Evolutionary conservation across 2,888 invertebrate species (phyloP), one percentile per base, ranked within the genome.

Genomic region (Myopa testacea): DNA sequence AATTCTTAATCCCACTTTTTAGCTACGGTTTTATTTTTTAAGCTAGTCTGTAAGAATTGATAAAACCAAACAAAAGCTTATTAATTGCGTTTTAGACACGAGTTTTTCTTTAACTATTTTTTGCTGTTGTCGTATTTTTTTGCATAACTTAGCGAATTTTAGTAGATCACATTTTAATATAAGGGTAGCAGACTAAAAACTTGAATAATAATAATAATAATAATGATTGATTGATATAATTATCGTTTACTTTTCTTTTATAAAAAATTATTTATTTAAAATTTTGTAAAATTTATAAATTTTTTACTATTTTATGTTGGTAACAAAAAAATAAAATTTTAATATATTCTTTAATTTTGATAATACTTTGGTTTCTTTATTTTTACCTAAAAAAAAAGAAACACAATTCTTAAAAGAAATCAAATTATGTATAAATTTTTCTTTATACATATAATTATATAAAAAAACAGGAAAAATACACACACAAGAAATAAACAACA

Each of bases 181-280:
- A 89, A 45, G 89, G 89, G 89, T 89, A 89, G 89, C 89, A 89
- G 89, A 89, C 89, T 89, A 89, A 89, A 89, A 67, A 45, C 45
- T 45, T 19, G 19, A 63, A 63, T n/a, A 83, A 79, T 76, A 16
- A 3, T 63, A 77, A 16, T 19, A 60, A 60, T 60, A 60, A 60
- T 60, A 60, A 14, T 19, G 19, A 19, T 60, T 7, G 78, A 76
- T 78, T 81, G 76, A 80, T 55, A 74, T 14, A 69, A 74, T 71
- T 73, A 78, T 79, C 6, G 3, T 45, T 6, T 8, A 8, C 10
- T 45, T 45, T 75, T 72, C 77, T 79, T 75, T 77, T 78, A 77
- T 71, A 40, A 70, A 65, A 79, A 76, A 65, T 72, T 78, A 8
- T 70, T 73, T 79, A 73, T 78, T 75, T 52, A 37, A 34, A 19